A percentile compares a stretch with the other conserved stretches of the same genome.
phyloP scores from a whole-genome alignment of 2,797 vertebrate species.

The Scolopax bukidnonensis region DNA sequence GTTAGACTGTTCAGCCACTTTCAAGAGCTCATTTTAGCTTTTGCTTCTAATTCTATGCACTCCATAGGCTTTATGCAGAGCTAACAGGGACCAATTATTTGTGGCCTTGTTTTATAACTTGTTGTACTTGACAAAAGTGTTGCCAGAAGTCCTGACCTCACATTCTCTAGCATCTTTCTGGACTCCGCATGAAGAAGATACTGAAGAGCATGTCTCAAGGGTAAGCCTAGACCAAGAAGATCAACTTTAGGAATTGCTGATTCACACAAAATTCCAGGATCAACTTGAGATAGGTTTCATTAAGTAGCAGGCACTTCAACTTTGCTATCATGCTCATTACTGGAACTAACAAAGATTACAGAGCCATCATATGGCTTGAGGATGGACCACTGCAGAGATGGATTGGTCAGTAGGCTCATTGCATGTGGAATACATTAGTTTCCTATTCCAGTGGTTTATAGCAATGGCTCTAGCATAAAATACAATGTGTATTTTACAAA shows the following conservation, averaged over 20 bases:
- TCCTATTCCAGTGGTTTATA: neutral
- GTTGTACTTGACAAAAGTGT: accelerated
- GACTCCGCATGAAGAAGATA: neutral
- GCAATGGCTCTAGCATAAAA: neutral
- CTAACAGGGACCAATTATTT: neutral
- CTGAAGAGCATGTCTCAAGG: neutral
- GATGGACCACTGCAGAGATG: neutral
- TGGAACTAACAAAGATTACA: neutral
- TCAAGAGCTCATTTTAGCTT: neutral
- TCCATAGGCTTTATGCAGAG: neutral
- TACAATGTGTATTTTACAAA: neutral
- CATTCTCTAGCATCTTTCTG: neutral
- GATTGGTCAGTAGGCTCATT: neutral
- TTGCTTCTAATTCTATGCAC: neutral
- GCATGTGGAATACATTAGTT: neutral
- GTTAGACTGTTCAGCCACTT: neutral
- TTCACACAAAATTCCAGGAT: neutral
- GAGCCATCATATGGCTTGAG: neutral
- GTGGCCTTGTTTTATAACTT: neutral
- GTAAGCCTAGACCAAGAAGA: neutral
- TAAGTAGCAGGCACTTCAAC: neutral
- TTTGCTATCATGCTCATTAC: neutral
- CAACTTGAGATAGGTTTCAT: neutral
- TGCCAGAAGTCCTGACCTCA: neutral
- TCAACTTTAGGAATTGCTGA: neutral